Evolutionary conservation across 37 sponge, comb jelly and placozoan genomes (phyloP).

Genomic region (Chondrilla cf. caribensis): DNA sequence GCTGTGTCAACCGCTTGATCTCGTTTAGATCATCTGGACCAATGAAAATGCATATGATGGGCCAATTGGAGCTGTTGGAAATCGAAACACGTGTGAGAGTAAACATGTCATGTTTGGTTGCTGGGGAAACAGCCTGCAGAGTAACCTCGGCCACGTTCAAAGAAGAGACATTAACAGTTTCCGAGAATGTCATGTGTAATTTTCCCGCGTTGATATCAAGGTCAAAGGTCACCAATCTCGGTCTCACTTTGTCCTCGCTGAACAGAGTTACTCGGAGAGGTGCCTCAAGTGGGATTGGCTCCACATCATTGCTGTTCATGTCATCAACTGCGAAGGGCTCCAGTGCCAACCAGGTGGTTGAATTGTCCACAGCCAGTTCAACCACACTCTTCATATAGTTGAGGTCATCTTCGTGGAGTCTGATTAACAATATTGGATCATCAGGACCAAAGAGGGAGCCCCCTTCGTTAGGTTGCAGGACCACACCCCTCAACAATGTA

Average conservation of each 20-base stretch:
- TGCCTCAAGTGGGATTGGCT: not conserved
- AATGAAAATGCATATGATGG: constrained; percentile 59
- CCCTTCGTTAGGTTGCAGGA: constrained; percentile 34
- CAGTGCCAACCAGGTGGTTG: constrained; percentile 57
- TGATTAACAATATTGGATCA: constrained; percentile 62
- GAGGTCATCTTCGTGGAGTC: constrained; percentile 50
- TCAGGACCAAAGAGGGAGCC: constrained; percentile 47
- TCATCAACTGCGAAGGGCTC: constrained; percentile 54
- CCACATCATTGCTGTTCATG: constrained; percentile 68
- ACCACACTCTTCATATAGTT: constrained; percentile 74
- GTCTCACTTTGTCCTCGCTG: constrained; percentile 48
- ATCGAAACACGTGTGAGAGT: constrained; percentile 33
- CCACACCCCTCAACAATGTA: constrained; percentile 38
- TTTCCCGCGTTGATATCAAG: constrained; percentile 69
- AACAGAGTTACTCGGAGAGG: constrained; percentile 33
- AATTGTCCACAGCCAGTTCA: constrained; percentile 42
- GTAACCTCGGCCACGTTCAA: constrained; percentile 55
- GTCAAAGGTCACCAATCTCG: constrained; percentile 66
- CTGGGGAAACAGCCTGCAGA: constrained; percentile 44
- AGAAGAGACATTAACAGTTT: constrained; percentile 78
- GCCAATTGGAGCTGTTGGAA: constrained; percentile 64
- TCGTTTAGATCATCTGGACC: constrained; percentile 73
- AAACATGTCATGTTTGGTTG: constrained; percentile 33
- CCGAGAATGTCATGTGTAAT: constrained; percentile 64
- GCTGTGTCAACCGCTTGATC: constrained; percentile 57